Base-by-base conservation (phyloP, 1,140 invertebrate species). In the Sweltsa coloradensis region DNA sequence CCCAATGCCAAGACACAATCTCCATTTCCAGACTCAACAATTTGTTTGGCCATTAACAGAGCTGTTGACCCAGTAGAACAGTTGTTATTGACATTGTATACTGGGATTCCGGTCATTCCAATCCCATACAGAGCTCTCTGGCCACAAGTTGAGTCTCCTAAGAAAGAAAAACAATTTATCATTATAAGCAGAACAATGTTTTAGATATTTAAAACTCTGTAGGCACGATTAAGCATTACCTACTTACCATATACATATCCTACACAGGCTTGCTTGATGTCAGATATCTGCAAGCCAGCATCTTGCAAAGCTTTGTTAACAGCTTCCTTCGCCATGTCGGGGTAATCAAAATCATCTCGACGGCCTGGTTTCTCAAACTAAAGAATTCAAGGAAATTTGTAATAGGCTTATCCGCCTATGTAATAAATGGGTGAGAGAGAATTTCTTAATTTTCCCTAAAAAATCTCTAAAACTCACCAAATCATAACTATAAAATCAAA, bases 11-110 rank as follows among this genome's bases (percentile, higher is more conserved):
- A 64, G 1, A 87, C 83, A 63, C 95, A 93, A 60, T 97, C 81
- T 14, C 78, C 75, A 53, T 79, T 71, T 9, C 89, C 89, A 54
- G 83, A 77, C 69, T 92, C 81, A 16, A 99, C 71, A 6, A 96
- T 73, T 63, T 97, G 89, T 60, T 94, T 94, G 0, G 81, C 92
- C 57, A 99, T 67, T 49, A 82, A 78, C 1, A 99, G 62, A 3
- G 95, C 95, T 43, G 86, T 89, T 0, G 94, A 89, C 9, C 96
- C 96, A 16, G 92, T 97, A 0, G 95, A 85, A 61, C 96, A 99
- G 60, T 97, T 97, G 61, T 99, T 99, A 66, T 98, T 97, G 0
- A 97, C 94, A 73, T 99, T 99, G 68, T 87, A 94, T 50, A 99
- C 83, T 7, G 96, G 96, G 55, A 98, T 96, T 18, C 94, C 96